Percentiles rank a stretch among this genome's conserved stretches.
Evolutionary conservation across 2,888 invertebrate species (phyloP).

Genomic region (Papilio elwesi): DNA sequence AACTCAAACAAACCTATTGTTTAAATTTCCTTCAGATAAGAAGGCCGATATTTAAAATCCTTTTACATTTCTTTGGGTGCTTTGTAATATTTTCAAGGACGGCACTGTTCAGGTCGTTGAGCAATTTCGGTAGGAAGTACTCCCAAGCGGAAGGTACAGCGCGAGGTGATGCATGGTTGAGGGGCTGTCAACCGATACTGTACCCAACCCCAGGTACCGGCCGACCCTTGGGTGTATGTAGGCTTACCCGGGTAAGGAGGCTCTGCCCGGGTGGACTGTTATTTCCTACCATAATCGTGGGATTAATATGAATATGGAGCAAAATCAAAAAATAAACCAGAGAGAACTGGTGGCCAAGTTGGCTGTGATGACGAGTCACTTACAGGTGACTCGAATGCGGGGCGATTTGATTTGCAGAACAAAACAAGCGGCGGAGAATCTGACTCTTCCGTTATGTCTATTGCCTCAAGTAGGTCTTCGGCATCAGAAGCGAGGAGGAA

Average conservation of each 20-base stretch:
- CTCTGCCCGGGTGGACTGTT: not conserved
- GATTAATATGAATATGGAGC: not conserved
- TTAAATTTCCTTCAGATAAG: too few species aligned
- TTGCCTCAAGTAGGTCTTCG: not conserved
- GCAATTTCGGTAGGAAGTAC: too few species aligned
- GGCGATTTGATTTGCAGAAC: not conserved
- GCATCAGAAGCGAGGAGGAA: not conserved
- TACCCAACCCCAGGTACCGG: conserved; percentile 2
- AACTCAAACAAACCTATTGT: too few species aligned
- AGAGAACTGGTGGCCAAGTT: not conserved
- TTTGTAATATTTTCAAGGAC: too few species aligned
- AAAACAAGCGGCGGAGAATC: not conserved
- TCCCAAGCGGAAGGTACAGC: not conserved
- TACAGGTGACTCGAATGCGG: not conserved
- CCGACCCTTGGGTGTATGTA: not conserved
- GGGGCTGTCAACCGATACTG: not conserved
- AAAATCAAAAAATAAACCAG: not conserved
- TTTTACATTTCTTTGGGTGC: too few species aligned
- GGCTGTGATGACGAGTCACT: not conserved
- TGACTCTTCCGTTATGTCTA: not conserved
- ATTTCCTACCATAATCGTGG: not conserved
- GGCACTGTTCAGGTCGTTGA: too few species aligned
- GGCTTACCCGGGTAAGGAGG: not conserved
- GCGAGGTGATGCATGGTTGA: not conserved
- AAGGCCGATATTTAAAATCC: too few species aligned